Base-by-base conservation (phyloP, 1,140 invertebrate species). In the Daktulosphaira vitifoliae region DNA sequence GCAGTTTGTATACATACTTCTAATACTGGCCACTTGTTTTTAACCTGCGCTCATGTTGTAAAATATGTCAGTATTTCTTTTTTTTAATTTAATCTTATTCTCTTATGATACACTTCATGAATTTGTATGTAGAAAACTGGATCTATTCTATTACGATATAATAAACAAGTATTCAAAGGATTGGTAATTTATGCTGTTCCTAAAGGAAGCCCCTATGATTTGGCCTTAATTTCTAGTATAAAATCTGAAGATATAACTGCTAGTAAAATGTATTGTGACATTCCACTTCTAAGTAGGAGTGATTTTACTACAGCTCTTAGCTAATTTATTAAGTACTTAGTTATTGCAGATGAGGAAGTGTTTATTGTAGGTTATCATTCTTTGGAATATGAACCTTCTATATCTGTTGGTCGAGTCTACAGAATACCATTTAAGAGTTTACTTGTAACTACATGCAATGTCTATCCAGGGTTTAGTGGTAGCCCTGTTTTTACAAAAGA, bases 21-120 rank as follows among this genome's bases (percentile, higher is more conserved):
- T 6, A 39, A 46, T 4, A 16, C 23, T 2, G 11, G 39, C n/a
- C 54, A 26, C 8, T 2, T 44, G 16, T 59, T 59, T n/a, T 23
- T 59, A 2, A 59, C 54, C 4, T 59, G 54, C 25, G 38, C 54
- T 18, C 54, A 59, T 46, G 54, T 59, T 2, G 39, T 59, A 29
- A 13, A 44, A 16, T 16, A 59, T 9, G 54, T 59, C 16, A n/a
- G 54, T 59, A 59, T 3, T 2, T n/a, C 5, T 13, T 11, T 0
- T 13, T 39, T 54, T n/a, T n/a, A n/a, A n/a, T n/a, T n/a, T n/a
- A n/a, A n/a, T n/a, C n/a, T n/a, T n/a, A n/a, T n/a, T n/a, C n/a
- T n/a, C n/a, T n/a, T n/a, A n/a, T n/a, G n/a, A n/a, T n/a, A n/a
- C n/a, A n/a, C n/a, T 33, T 33, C 29, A 11, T 33, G 11, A 33